Percentiles rank a stretch among this genome's conserved stretches.
Conservation (phyloP, 1,140 invertebrate genomes). For the Myzus persicae region DNA sequence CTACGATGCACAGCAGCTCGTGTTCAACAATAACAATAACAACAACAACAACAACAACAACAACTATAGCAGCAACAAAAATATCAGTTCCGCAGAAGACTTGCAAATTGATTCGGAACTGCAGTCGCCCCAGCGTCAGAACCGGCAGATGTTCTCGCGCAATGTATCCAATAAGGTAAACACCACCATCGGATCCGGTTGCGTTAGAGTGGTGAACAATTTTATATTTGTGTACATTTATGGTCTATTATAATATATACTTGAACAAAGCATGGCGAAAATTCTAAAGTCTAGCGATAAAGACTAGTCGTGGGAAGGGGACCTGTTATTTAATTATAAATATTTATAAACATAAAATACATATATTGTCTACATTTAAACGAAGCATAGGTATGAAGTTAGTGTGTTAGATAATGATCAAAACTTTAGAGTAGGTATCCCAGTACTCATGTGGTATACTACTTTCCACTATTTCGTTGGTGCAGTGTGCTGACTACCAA, state of each 20-base stretch:
- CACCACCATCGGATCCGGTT: background rate
- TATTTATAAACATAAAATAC: no score
- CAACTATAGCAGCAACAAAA: background rate
- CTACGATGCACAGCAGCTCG: background rate
- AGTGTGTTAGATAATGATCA: no score
- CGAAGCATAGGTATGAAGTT: no score
- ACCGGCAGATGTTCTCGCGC: background rate
- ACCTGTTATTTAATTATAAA: background rate
- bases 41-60: background rate
- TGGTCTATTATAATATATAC: no score
- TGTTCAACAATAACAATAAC: background rate
- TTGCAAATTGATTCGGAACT: background rate
- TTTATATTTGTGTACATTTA: background rate
- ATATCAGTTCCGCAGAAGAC: background rate
- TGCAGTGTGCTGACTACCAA: no score
- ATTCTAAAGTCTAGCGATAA: background rate
- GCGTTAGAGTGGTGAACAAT: background rate
- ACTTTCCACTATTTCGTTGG: no score
- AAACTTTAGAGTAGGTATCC: no score
- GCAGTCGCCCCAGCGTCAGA: background rate
- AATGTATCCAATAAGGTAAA: slow-evolving; percentile 32
- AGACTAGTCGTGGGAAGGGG: background rate
- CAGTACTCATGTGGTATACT: no score
- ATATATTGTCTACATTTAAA: no score
- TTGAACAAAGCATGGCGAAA: background rate